Conservation (phyloP, 2,113 vertebrate species). For the Amazona guildingii region DNA sequence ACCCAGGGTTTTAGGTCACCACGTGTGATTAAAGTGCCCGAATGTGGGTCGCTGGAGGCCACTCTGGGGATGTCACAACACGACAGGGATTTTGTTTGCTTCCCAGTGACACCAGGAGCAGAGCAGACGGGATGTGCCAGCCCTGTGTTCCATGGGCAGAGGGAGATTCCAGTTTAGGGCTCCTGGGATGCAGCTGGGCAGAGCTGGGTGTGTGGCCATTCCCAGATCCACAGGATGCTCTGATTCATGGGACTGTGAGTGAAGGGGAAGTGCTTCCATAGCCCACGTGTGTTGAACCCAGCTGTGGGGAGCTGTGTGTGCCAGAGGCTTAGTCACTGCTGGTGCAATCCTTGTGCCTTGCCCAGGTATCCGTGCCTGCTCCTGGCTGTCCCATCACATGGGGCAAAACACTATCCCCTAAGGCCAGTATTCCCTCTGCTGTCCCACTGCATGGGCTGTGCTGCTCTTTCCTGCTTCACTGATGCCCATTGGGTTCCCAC, state of each 20-base stretch:
- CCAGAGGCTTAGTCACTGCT: background rate
- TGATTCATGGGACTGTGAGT: background rate
- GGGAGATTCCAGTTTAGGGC: background rate
- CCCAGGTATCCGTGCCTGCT: background rate
- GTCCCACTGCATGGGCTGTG: background rate
- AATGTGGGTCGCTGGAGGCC: background rate
- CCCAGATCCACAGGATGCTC: background rate
- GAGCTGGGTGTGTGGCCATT: accelerated
- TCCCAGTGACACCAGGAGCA: background rate
- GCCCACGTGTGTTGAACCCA: background rate
- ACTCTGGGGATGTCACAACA: background rate
- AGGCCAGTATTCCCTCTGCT: background rate
- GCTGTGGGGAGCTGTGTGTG: background rate
- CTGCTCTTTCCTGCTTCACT: background rate
- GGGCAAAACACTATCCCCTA: background rate
- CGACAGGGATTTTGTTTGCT: background rate
- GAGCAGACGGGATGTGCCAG: accelerated
- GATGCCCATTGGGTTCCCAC: background rate
- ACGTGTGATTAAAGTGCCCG: background rate
- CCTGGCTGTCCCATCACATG: accelerated
- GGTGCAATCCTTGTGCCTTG: background rate
- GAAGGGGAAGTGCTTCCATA: background rate
- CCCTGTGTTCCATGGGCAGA: background rate
- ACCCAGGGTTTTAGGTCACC: background rate
- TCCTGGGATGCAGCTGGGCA: accelerated